Evolutionary conservation across 2,888 invertebrate genomes (phyloP), one percentile per base, ranked within the genome.

Genomic region (Euspilapteryx auroguttella): DNA sequence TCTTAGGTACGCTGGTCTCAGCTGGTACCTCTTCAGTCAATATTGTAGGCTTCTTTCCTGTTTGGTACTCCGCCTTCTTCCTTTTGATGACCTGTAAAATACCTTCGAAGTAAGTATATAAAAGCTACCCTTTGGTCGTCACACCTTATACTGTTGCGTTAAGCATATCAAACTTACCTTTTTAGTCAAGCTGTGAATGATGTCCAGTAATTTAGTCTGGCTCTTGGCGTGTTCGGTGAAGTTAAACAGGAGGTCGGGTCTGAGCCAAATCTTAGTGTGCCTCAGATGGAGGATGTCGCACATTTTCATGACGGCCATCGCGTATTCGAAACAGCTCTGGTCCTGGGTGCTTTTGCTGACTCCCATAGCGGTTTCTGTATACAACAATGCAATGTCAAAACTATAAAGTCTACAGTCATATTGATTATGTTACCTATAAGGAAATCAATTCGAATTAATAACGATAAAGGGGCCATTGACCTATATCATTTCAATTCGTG

Each of bases 221-320:
- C 80, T 78, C 49, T 85, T 84, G 31, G 86, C 85, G 58, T 89
- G 84, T 34, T 82, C 82, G 3, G 89, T 86, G 21, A 89, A 65
- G 41, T 85, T 85, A 65, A 90, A 91, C 4, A 90, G 59, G 47
- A 87, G 65, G 46, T 91, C 88, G 7, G 87, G 86, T 47, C 88
- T 79, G 31, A 90, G 65, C 82, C 89, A 88, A 29, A 89, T 61
- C 57, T 86, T 87, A 15, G 89, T 87, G 43, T 90, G 90, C 41
- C 91, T 84, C 34, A 89, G 63, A 47, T 91, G 90, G 0, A 91
- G 79, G 41, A 91, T 90, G 43, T 89, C 89, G 45, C 89, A 89
- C 89, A 91, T 88, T 50, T 90, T 89, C 89, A 90, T 90, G 3
- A 91, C 90, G 35, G 90, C 90, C 83, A 88, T 83, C 1, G 90